Evolutionary conservation across 2,888 invertebrate species (phyloP).

Genomic region (Labia minor): DNA sequence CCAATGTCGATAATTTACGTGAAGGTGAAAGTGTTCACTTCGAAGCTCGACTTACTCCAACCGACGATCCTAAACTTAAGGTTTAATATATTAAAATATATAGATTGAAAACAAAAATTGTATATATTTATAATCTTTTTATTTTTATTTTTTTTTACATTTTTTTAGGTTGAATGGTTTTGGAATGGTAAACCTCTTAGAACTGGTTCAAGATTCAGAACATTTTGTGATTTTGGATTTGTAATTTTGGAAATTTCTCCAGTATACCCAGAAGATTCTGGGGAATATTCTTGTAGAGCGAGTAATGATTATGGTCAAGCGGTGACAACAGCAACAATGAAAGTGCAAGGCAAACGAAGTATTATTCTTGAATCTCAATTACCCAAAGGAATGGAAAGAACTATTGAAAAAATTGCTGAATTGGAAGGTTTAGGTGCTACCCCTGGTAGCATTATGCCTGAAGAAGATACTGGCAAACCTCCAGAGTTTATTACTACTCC

Average conservation of each 20-base stretch:
- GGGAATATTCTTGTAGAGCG: slow-evolving; percentile 81
- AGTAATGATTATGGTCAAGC: slow-evolving; percentile 83
- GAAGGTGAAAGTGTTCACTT: slow-evolving; percentile 89
- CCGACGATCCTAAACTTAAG: slow-evolving; percentile 80
- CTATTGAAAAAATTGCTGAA: slow-evolving; percentile 85
- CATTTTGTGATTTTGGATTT: slow-evolving; percentile 96
- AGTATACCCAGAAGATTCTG: slow-evolving; percentile 92
- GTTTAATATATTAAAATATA: slow-evolving; percentile 37
- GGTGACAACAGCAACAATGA: slow-evolving; percentile 79
- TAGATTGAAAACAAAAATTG: no score
- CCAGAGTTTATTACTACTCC: slow-evolving; percentile 85
- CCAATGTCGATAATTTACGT: slow-evolving; percentile 73
- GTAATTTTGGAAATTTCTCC: slow-evolving; percentile 95
- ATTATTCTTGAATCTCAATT: slow-evolving; percentile 85
- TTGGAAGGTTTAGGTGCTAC: slow-evolving; percentile 73
- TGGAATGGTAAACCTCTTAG: slow-evolving; percentile 83
- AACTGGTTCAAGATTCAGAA: slow-evolving; percentile 85
- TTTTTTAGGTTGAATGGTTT: slow-evolving; percentile 74
- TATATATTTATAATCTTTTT: neutral
- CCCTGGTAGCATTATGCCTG: slow-evolving; percentile 54
- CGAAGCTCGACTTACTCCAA: slow-evolving; percentile 78
- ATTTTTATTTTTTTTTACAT: slow-evolving; percentile 17
- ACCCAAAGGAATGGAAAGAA: slow-evolving; percentile 86
- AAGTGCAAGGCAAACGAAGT: slow-evolving; percentile 72
- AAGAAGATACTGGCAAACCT: slow-evolving; percentile 74